Base-by-base conservation (phyloP, 2,888 invertebrate genomes). In the Leucophenga maculata region DNA sequence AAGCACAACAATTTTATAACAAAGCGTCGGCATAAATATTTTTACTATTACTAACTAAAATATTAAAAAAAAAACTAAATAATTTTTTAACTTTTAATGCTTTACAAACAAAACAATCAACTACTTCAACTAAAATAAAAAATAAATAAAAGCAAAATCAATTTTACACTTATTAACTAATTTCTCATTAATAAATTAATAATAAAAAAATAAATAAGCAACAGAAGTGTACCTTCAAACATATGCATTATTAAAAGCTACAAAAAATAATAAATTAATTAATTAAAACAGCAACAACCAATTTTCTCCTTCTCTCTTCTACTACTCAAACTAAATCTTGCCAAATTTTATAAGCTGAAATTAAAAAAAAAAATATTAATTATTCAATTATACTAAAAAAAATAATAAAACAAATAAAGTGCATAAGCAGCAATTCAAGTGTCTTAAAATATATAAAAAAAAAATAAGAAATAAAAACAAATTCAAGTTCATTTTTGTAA, bases 341-440 rank as follows among this genome's bases (percentile, higher is more conserved):
- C 82, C 80, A 78, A 80, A 80, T 77, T 79, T 68, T 69, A 70
- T 67, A 73, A 60, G 60, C 52, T 50, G 50, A 65, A 72, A 62
- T 67, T n/a, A n/a, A n/a, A n/a, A n/a, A n/a, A n/a, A n/a, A n/a
- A 11, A 26, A 48, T 67, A 60, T 46, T 22, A 46, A 39, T 57
- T 18, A 50, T 64, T 67, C 26, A 3, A 26, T 4, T 26, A 26
- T 26, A 26, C 4, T 26, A 26, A 46, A 31, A 70, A 69, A 13
- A 57, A 50, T 18, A 67, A 59, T 22, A 32, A 65, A 60, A 68
- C 20, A 66, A 69, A 70, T 50, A 69, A 77, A 78, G 82, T 82
- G 78, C 71, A 77, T 77, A 68, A 74, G 72, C 75, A 73, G 82
- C 76, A 83, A 84, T 79, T 75, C 69, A 85, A 83, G 83, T 83